Base-by-base conservation (phyloP, 2,113 vertebrate species). In the Nibea coibor region DNA sequence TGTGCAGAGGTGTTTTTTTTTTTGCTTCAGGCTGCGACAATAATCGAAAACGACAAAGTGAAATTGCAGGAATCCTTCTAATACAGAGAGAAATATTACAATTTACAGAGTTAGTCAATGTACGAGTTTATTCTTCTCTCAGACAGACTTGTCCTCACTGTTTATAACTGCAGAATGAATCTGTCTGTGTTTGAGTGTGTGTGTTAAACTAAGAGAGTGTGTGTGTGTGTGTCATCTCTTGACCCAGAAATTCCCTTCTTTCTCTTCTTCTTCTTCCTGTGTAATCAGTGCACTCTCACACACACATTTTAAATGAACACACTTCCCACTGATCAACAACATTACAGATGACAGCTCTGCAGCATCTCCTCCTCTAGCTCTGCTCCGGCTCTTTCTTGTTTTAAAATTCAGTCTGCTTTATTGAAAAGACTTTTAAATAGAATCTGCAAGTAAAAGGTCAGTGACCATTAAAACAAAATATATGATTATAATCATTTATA, bases 61-160 rank as follows among this genome's bases (percentile, higher is more conserved):
- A 86, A 86, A 91, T 86, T 80, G 87, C 85, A 72, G 57, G 75
- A 80, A 82, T 86, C 22, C 69, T 0, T 47, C 72, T 88, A 84
- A 82, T 80, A 20, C 16, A 2, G 12, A 83, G 2, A 65, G 83
- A 84, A 81, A 84, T 82, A 89, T 86, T 75, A 74, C 59, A 84
- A 87, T 84, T 70, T 82, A 61, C 42, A 20, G 68, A 84, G 84
- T 69, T 75, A 39, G 75, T 39, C 24, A 85, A 80, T 58, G 58
- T 51, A 63, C 73, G 35, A 80, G 64, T 86, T 82, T 68, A 31
- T 82, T 68, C 64, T 75, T 64, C 72, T 80, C 53, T 81, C 58
- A 17, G 79, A 68, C 67, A 42, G 72, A 75, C 75, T 53, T 70
- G 87, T 85, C 86, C 62, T 47, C 20, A 71, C 72, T 80, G 88